These are phyloP conservation scores for Epinephelus moara DNA, from an alignment of 2,113 vertebrate species.

Conservation along the genomic window DNA sequence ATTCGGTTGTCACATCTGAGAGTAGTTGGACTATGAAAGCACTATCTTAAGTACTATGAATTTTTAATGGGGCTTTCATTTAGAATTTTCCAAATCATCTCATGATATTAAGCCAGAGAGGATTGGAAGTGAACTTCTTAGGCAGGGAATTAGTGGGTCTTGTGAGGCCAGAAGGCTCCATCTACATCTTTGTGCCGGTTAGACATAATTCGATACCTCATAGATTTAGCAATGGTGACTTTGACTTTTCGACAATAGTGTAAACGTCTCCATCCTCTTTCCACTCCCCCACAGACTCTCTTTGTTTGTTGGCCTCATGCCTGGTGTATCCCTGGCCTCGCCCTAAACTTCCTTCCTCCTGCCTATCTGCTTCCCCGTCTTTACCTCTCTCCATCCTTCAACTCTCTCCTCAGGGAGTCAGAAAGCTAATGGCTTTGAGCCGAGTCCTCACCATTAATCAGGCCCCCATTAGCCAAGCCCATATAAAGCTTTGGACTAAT, in stretches of 20 bases:
- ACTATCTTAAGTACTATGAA: constrained; percentile 13
- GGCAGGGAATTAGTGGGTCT: constrained; percentile 9
- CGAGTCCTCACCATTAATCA: constrained; percentile 72
- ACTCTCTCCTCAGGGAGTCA: constrained; percentile 48
- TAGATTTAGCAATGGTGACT: constrained; percentile 38
- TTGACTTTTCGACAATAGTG: constrained; percentile 17
- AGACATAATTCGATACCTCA: constrained; percentile 45
- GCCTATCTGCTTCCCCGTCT: background rate
- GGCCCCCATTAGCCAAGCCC: constrained; percentile 64
- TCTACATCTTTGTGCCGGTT: constrained; percentile 32
- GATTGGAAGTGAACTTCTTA: constrained; percentile 17
- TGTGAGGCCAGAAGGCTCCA: constrained; percentile 13
- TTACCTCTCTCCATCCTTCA: constrained; percentile 40
- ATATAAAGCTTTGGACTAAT: constrained; percentile 65
- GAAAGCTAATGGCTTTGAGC: constrained; percentile 69
- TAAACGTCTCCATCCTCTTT: constrained; percentile 1
- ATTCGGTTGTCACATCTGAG: constrained; percentile 9
- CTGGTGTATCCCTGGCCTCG: constrained; percentile 15
- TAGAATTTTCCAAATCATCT: constrained; percentile 31
- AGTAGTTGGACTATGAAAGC: constrained; percentile 13
- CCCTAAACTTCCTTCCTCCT: constrained; percentile 16
- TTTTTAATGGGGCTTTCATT: constrained; percentile 39
- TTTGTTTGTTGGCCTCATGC: constrained; percentile 27
- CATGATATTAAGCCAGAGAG: constrained; percentile 21
- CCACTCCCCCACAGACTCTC: constrained; percentile 5